Base-by-base conservation (phyloP, 2,113 vertebrate species). In the Calyptomena viridis region DNA sequence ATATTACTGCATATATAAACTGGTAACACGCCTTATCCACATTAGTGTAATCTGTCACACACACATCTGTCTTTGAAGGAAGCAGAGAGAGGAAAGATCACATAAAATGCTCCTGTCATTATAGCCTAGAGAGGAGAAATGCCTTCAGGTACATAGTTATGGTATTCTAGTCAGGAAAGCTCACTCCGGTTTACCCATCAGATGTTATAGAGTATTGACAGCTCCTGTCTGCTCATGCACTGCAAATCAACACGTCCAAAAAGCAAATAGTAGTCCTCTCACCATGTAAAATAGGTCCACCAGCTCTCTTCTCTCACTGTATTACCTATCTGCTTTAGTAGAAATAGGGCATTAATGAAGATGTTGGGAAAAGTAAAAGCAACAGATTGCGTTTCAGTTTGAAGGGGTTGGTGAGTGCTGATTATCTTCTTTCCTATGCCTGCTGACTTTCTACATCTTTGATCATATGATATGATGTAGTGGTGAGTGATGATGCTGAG, bases 61-160 rank as follows among this genome's bases (percentile, higher is more conserved):
- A 62, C 64, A 84, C 28, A 11, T 7, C 89, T 69, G 89, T 91
- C 91, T 94, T 91, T 95, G 89, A 94, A 91, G 66, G 68, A 72
- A 89, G 58, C 24, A 84, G 60, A 94, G 40, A 90, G 42, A 93
- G 33, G 47, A 60, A 46, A 89, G 35, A 87, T 78, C 72, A 78
- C 69, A 89, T 73, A 53, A 86, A 94, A 94, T 73, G 49, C 6
- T 82, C 40, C 79, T 92, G 44, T 74, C 73, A 53, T 81, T 95
- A 74, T 82, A 82, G 76, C 44, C 8, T 3, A 73, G 73, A 90
- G 83, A 84, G 44, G 23, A 86, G 42, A 93, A 90, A 68, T 62
- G 58, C 33, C 69, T 89, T 95, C 87, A 93, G 71, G 74, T 87
- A 81, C 56, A 63, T 76, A 89, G 60, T 82, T 91, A 89, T 0